Conservation (phyloP, 2,113 vertebrate genomes). For the Psammodynastes pulverulentus region DNA sequence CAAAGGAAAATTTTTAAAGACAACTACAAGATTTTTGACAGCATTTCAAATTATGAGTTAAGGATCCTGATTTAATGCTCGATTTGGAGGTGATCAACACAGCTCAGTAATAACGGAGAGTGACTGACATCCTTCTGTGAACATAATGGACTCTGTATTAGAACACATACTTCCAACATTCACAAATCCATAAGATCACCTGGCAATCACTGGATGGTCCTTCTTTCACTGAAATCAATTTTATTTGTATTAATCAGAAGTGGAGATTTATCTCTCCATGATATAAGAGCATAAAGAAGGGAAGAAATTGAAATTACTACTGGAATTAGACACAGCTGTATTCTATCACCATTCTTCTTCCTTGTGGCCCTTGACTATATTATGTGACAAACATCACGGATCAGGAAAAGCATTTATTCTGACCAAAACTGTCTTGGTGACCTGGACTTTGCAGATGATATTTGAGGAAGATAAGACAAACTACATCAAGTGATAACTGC, state of each 20-base stretch:
- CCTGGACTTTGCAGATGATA: too few relatives aligned
- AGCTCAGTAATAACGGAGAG: background rate
- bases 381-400: too few relatives aligned
- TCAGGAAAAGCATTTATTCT: too few relatives aligned
- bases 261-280: background rate
- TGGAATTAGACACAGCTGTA: too few relatives aligned
- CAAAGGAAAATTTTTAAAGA: background rate
- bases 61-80: background rate
- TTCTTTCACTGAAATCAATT: background rate
- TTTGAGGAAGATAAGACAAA: too few relatives aligned
- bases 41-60: background rate
- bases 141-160: background rate
- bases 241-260: background rate
- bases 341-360: too few relatives aligned
- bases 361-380: too few relatives aligned
- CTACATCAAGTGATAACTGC: too few relatives aligned
- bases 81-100: background rate
- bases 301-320: background rate
- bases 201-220: background rate
- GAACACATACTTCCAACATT: background rate
- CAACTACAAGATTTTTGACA: background rate
- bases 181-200: background rate
- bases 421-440: too few relatives aligned
- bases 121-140: background rate
- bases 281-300: background rate